Evolutionary conservation across 2,888 invertebrate species (phyloP), one percentile per base, ranked within the genome.

Genomic region (Agriopis aurantiaria): DNA sequence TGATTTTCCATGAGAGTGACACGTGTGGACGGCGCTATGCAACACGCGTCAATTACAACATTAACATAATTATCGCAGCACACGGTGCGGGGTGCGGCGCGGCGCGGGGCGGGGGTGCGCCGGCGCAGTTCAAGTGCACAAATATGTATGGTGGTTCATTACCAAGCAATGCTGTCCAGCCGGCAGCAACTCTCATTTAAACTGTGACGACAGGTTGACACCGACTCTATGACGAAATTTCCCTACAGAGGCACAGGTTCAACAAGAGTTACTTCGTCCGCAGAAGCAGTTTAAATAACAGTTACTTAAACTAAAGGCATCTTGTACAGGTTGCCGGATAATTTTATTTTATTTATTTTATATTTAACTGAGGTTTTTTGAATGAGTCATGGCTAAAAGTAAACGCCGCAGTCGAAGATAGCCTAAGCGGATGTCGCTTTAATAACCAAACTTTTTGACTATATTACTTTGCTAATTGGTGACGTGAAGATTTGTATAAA

Each of bases 111-210:
- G 58, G 41, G 7, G 17, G 6, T 33, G 60, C 60, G 60, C 60
- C 40, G 14, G 61, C 61, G 61, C 61, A 52, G 43, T 59, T 68
- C 69, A 66, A 68, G 58, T 69, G 73, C 72, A 68, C 66, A 69
- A 61, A 74, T 70, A 70, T 69, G 49, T 61, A 69, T 57, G 68
- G 65, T 73, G 72, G 68, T 66, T 72, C 72, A 71, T 74, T 75
- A 74, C 70, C 55, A 69, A 69, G 72, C 72, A 72, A 72, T 69
- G 76, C 66, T 68, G 76, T 53, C 71, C 73, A 58, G 71, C 75
- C 63, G 58, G 70, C 52, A 11, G 52, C 46, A 4, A 46, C 46
- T 46, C 4, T 17, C 9, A n/a, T n/a, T 3, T 33, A 12, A 6
- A 12, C 58, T 46, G 46, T 23, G 46, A 10, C 58, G 58, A 58